phyloP scores from a whole-genome alignment of 92 coral and sea anemone species.

The Porites divaricata region DNA sequence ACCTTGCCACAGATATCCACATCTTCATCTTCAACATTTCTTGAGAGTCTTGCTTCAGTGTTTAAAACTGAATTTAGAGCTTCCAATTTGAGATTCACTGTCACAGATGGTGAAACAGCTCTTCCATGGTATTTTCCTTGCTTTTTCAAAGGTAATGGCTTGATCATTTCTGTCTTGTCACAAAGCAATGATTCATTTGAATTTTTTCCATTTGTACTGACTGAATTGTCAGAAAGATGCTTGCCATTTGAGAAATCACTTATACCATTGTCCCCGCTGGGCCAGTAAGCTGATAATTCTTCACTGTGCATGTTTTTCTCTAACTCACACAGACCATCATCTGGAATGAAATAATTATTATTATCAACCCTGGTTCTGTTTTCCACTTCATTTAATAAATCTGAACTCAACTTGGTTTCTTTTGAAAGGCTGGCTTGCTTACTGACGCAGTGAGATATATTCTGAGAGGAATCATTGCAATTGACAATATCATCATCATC shows the following conservation, averaged over 20 bases:
- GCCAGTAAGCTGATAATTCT: neutral
- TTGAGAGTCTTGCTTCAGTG: neutral
- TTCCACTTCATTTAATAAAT: neutral
- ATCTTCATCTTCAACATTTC: neutral
- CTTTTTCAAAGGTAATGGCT: slow-evolving; percentile 18
- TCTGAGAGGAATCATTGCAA: neutral
- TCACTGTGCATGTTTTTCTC: neutral
- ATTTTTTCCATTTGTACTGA: neutral
- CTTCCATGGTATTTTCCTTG: neutral
- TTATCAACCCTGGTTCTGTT: neutral
- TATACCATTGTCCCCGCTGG: neutral
- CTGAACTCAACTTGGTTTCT: no score
- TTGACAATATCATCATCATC: neutral
- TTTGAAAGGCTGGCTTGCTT: neutral
- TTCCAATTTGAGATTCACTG: slow-evolving; percentile 1
- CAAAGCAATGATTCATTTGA: no score
- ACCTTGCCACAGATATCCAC: slow-evolving; percentile 25
- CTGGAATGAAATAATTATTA: neutral
- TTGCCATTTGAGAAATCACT: neutral
- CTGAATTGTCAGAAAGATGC: neutral
- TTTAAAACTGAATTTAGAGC: slow-evolving; percentile 19
- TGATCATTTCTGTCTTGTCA: neutral
- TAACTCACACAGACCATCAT: neutral
- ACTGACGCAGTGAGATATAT: neutral
- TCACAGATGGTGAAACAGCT: slow-evolving; percentile 10